phyloP scores from a whole-genome alignment of 2,113 vertebrate species.

The Rutilus rutilus region DNA sequence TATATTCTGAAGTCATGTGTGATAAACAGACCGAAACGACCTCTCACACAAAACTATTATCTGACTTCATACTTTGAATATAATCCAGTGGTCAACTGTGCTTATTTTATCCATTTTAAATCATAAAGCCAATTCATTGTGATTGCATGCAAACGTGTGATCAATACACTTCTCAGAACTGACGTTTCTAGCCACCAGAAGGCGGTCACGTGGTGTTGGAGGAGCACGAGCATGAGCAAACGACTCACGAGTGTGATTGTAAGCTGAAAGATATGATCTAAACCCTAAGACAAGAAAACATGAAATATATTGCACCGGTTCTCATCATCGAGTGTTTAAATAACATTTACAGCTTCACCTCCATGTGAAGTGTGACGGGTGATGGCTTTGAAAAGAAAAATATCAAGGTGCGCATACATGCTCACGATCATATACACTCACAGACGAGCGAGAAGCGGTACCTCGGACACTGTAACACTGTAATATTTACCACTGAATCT shows the following conservation, averaged over 20 bases:
- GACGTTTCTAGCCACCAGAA: background rate
- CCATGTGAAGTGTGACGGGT: background rate
- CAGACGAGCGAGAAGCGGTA: constrained; percentile 15
- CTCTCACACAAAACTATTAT: background rate
- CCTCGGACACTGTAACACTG: constrained; percentile 18
- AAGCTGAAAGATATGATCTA: background rate
- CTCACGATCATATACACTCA: constrained; percentile 2
- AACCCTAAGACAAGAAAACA: background rate
- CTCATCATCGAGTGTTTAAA: background rate
- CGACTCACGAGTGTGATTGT: background rate
- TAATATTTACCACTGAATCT: background rate
- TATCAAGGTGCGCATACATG: background rate
- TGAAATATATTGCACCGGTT: constrained; percentile 49
- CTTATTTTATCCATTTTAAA: background rate
- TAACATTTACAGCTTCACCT: background rate
- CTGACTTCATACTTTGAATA: background rate
- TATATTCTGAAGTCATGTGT: background rate
- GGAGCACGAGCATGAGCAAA: background rate
- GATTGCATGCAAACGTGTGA: background rate
- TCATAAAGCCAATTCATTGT: background rate
- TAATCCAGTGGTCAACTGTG: background rate
- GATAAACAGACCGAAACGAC: too few relatives aligned
- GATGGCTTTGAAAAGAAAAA: background rate
- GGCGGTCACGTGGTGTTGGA: background rate
- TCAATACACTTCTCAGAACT: background rate